phyloP scores from a whole-genome alignment of 2,888 invertebrate species.

The Xestoiulus laeticollis region DNA sequence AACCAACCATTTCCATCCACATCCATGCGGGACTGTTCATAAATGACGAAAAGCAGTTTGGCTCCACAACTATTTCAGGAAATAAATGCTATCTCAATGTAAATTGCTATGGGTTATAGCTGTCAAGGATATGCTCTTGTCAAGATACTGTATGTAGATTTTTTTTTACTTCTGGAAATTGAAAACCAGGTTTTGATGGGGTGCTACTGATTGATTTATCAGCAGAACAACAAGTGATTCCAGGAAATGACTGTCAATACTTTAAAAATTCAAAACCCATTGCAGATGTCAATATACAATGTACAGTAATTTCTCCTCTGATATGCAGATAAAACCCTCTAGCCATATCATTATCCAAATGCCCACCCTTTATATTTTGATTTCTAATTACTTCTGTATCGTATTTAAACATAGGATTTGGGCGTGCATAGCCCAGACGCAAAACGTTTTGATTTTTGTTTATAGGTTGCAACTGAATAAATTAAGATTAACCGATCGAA shows the following conservation, averaged over 20 bases:
- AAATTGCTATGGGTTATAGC: neutral
- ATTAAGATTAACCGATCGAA: constrained; percentile 33
- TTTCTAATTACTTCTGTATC: neutral
- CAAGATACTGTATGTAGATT: neutral
- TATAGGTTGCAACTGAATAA: neutral
- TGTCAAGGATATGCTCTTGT: neutral
- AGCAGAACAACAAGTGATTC: neutral
- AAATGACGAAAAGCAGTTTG: no score
- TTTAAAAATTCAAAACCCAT: neutral
- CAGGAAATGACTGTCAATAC: neutral
- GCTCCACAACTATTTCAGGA: no score
- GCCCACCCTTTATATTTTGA: neutral
- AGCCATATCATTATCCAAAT: neutral
- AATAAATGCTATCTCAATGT: no score
- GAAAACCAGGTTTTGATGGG: neutral
- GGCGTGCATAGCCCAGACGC: constrained; percentile 13
- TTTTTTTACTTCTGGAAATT: constrained; percentile 6
- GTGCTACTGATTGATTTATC: neutral
- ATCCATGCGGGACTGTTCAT: no score
- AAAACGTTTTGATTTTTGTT: neutral
- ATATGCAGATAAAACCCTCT: neutral
- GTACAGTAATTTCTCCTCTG: no score
- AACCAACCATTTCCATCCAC: no score
- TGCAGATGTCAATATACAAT: neutral
- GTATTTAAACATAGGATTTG: neutral